phyloP scores from a whole-genome alignment of 2,113 vertebrate genomes.

The Scortum barcoo region DNA sequence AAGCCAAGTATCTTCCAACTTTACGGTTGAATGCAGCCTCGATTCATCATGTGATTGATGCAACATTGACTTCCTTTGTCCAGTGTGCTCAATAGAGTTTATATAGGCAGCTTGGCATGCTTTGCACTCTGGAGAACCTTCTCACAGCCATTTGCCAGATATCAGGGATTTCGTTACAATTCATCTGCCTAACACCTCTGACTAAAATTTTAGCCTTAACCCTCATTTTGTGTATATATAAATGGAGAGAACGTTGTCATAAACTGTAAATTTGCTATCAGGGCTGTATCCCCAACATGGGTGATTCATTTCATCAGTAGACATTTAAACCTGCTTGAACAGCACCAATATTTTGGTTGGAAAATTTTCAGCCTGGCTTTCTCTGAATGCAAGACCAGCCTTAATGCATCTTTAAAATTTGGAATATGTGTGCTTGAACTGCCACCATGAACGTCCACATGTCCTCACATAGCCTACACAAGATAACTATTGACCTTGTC shows the following conservation, averaged over 20 bases:
- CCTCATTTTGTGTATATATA: slow-evolving; percentile 75
- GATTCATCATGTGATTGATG: slow-evolving; percentile 52
- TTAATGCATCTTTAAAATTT: slow-evolving; percentile 66
- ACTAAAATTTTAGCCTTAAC: slow-evolving; percentile 86
- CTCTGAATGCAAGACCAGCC: slow-evolving; percentile 72
- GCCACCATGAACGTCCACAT: slow-evolving; percentile 68
- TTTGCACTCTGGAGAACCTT: slow-evolving; percentile 81
- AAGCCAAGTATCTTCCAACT: slow-evolving; percentile 77
- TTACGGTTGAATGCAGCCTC: slow-evolving; percentile 66
- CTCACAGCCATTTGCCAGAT: slow-evolving; percentile 84
- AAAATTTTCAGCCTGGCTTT: slow-evolving; percentile 66
- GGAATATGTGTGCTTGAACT: slow-evolving; percentile 74
- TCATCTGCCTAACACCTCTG: slow-evolving; percentile 81
- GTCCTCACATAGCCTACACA: slow-evolving; percentile 69
- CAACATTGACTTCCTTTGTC: slow-evolving; percentile 60
- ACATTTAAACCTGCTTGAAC: slow-evolving; percentile 64
- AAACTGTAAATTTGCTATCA: slow-evolving; percentile 79
- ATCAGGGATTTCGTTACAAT: slow-evolving; percentile 86
- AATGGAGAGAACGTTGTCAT: slow-evolving; percentile 67
- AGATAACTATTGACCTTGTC: slow-evolving; percentile 78
- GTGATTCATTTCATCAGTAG: slow-evolving; percentile 67
- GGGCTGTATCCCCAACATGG: slow-evolving; percentile 69
- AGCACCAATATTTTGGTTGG: slow-evolving; percentile 50
- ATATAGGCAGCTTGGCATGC: slow-evolving; percentile 81
- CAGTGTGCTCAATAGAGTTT: slow-evolving; percentile 66